Evolutionary conservation across 2,113 vertebrate species (phyloP).

Genomic region (Podiceps cristatus): DNA sequence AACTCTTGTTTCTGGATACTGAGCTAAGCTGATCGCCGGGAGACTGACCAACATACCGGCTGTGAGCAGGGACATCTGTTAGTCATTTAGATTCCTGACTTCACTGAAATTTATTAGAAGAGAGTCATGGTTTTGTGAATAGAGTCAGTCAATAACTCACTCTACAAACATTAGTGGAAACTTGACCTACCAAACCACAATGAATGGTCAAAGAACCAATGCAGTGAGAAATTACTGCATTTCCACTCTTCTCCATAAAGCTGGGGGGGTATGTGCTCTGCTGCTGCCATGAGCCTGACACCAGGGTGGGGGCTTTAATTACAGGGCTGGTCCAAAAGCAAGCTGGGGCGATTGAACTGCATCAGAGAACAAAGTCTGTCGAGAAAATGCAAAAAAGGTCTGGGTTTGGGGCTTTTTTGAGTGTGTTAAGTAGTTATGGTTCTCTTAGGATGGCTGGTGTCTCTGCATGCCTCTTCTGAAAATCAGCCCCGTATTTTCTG

Average conservation of each 20-base stretch:
- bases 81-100: background rate
- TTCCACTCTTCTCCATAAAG: background rate
- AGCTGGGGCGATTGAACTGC: accelerated
- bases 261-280: background rate
- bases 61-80: background rate
- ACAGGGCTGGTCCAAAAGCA: background rate
- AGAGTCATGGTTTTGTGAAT: background rate
- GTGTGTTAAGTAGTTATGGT: accelerated
- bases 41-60: accelerated
- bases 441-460: background rate
- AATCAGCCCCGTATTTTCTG: background rate
- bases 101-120: background rate
- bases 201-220: background rate
- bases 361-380: background rate
- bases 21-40: background rate
- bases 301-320: background rate
- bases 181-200: background rate
- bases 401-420: background rate
- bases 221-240: background rate
- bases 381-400: background rate
- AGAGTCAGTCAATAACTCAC: background rate
- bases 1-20: background rate
- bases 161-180: background rate
- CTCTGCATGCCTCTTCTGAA: background rate
- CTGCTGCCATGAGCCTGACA: background rate